Percentiles rank a stretch among this genome's conserved stretches.
phyloP scores from a whole-genome alignment of 1,140 invertebrate species.

The Xylocopa sonorina region DNA sequence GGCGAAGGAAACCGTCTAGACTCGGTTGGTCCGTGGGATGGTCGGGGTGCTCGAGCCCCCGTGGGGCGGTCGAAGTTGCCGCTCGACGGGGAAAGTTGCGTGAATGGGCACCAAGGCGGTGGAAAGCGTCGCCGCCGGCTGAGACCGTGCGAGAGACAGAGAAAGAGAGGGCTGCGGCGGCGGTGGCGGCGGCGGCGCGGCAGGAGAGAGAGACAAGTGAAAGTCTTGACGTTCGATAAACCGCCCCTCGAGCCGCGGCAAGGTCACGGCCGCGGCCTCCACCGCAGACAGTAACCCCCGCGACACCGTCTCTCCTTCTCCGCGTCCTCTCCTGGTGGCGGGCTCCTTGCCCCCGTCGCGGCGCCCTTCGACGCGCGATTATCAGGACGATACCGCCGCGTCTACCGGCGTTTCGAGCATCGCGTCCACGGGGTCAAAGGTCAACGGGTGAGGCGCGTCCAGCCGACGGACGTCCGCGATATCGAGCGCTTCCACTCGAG shows the following conservation, averaged over 20 bases:
- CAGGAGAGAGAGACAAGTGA: conserved; percentile 67
- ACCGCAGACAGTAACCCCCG: conserved; percentile 65
- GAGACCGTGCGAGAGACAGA: neutral
- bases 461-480: neutral
- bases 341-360: conserved; percentile 17
- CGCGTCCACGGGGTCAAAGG: conserved; percentile 58
- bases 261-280: conserved; percentile 78
- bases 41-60: conserved; percentile 40
- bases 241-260: conserved; percentile 66
- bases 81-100: conserved; percentile 62
- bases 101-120: conserved; percentile 59
- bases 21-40: conserved; percentile 31
- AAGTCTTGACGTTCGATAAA: conserved; percentile 78
- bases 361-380: conserved; percentile 60
- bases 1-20: conserved; percentile 70
- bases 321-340: conserved; percentile 44
- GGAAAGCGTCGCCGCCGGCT: conserved; percentile 39
- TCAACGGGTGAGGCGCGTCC: conserved; percentile 7
- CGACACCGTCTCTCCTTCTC: conserved; percentile 42
- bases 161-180: conserved; percentile 1
- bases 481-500: neutral
- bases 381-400: conserved; percentile 69
- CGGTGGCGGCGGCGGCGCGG: no score
- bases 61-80: conserved; percentile 33
- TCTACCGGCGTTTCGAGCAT: conserved; percentile 35